Base-by-base conservation (phyloP, 2,797 vertebrate genomes). In the Anniella stebbinsi region DNA sequence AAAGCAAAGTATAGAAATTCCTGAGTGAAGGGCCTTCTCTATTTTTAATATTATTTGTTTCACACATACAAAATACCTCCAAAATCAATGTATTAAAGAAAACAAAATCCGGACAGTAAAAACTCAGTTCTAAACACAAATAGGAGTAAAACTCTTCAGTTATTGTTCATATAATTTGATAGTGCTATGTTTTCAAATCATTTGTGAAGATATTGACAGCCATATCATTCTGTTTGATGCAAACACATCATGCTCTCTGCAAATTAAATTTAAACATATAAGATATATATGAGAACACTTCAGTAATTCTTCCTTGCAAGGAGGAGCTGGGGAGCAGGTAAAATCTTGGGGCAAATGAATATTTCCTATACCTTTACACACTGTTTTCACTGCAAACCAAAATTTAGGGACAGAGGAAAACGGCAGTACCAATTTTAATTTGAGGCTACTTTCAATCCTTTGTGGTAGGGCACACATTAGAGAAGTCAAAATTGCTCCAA, bases 71-170 rank as follows among this genome's bases (percentile, higher is more conserved):
- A 11, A 91, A 90, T 30, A 93, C 84, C 90, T 93, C 92, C 95
- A 90, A 89, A 60, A 92, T 86, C 70, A 94, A 92, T 66, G 87
- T 80, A 92, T 87, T 89, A 94, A 91, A 76, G 90, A 91, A 94
- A 90, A 88, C 80, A 92, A 96, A 94, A 95, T 91, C 93, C 90
- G 92, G 77, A 57, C 89, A 89, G 60, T 89, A 89, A 63, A 23
- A 93, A 93, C 91, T 96, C 85, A 95, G 93, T 89, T 95, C 91
- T 94, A 93, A 95, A 93, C 90, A 95, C 91, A 93, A 94, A 94
- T 69, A 93, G 63, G 87, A 86, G 70, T 67, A 82, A 75, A 85
- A 54, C 89, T 89, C 88, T 86, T 87, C 87, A 92, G 92, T 88
- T 93, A 69, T 23, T 93, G 78, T 90, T 95, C 93, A 95, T 94